A percentile compares a stretch with the other conserved stretches of the same genome.
These are phyloP conservation scores for Musca vetustissima DNA, from an alignment of 1,140 invertebrate genomes.

Conservation along the genomic window DNA sequence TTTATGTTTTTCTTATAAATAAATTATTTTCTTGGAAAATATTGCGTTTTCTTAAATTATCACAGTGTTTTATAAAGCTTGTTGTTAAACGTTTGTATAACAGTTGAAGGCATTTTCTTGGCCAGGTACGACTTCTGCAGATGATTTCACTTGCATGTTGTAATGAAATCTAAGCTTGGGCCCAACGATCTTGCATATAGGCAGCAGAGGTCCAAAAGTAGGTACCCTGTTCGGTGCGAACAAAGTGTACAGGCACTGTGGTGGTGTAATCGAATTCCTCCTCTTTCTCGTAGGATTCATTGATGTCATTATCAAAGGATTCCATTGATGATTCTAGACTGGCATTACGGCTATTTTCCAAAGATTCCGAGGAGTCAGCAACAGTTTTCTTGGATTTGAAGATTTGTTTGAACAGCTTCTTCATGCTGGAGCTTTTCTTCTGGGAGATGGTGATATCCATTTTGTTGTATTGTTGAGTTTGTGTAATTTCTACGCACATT, in stretches of 20 bases:
- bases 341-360: slow-evolving; percentile 51
- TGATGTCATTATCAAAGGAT: slow-evolving; percentile 49
- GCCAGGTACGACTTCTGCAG: too few relatives aligned
- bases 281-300: slow-evolving; percentile 49
- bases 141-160: too few relatives aligned
- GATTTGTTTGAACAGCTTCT: slow-evolving; percentile 48
- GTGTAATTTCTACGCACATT: slow-evolving; percentile 39
- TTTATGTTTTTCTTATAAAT: too few relatives aligned
- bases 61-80: too few relatives aligned
- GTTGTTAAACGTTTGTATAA: too few relatives aligned
- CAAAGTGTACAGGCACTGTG: slow-evolving; percentile 59
- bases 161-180: too few relatives aligned
- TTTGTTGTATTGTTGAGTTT: slow-evolving; percentile 26
- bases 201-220: slow-evolving; percentile 62
- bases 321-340: slow-evolving; percentile 44
- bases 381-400: slow-evolving; percentile 41
- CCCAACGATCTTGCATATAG: slow-evolving; percentile 36
- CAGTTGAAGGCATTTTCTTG: too few relatives aligned
- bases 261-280: slow-evolving; percentile 49
- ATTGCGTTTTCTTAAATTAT: too few relatives aligned
- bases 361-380: slow-evolving; percentile 46
- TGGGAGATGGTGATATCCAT: slow-evolving; percentile 39
- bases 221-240: slow-evolving; percentile 59
- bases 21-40: too few relatives aligned
- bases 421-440: slow-evolving; percentile 51